Evolutionary conservation across 2,113 vertebrate genomes (phyloP).

Genomic region (Chlamydotis undulata): DNA sequence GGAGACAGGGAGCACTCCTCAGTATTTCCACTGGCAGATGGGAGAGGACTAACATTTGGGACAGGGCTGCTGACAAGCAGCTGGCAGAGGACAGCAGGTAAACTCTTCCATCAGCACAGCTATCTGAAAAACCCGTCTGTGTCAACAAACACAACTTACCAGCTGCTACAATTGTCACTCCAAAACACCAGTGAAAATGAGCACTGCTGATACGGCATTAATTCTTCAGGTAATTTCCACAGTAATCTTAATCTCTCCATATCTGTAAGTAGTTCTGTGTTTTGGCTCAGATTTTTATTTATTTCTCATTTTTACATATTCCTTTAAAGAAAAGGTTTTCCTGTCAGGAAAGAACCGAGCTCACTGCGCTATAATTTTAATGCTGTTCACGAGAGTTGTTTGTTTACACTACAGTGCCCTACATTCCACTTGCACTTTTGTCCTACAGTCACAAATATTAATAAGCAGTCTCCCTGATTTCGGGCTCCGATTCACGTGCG

Average conservation of each 20-base stretch:
- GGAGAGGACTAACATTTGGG: background rate
- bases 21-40: background rate
- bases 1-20: background rate
- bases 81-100: background rate
- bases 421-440: background rate
- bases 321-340: background rate
- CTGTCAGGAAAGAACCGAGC: fast-evolving
- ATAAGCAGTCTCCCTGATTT: background rate
- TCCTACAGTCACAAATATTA: background rate
- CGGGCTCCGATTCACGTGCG: fast-evolving
- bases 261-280: fast-evolving
- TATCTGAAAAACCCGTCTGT: background rate
- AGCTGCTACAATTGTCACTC: background rate
- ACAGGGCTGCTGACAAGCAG: background rate
- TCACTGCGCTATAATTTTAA: background rate
- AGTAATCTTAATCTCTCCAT: background rate
- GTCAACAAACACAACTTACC: background rate
- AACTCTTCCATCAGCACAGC: background rate
- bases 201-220: background rate
- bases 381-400: background rate
- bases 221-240: background rate
- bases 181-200: background rate
- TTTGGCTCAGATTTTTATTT: background rate
- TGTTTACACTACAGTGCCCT: background rate
- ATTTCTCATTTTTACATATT: background rate